Evolutionary conservation across 1,140 invertebrate species (phyloP).

Genomic region (Euschistus heros): DNA sequence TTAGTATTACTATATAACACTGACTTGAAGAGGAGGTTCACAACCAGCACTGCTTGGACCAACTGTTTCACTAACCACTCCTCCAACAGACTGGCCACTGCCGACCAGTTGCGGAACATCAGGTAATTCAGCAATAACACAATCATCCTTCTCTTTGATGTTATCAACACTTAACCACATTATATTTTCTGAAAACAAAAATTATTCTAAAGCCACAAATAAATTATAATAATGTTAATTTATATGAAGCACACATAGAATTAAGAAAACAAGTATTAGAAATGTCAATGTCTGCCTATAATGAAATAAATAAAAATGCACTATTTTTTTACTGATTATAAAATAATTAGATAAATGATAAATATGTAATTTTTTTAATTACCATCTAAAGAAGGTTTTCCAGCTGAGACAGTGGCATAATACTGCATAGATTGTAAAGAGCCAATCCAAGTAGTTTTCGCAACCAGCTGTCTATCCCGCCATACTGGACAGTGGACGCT

Average conservation of each 20-base stretch:
- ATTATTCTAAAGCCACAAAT: not conserved
- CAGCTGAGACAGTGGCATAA: conserved; percentile 86
- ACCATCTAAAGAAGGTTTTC: conserved; percentile 53
- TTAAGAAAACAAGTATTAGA: too few relatives aligned
- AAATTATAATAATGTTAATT: not conserved
- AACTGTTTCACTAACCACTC: conserved; percentile 84
- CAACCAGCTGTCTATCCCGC: conserved; percentile 75
- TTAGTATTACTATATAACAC: not conserved
- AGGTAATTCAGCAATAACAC: conserved; percentile 60
- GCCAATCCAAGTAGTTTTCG: conserved; percentile 92
- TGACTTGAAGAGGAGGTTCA: conserved; percentile 39
- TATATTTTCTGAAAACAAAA: conserved; percentile 60
- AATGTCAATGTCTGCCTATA: too few relatives aligned
- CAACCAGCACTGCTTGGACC: conserved; percentile 58
- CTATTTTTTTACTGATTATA: not conserved
- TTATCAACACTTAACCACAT: conserved; percentile 91
- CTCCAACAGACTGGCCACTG: conserved; percentile 91
- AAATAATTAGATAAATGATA: not conserved
- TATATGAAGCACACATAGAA: too few relatives aligned
- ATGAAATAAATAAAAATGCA: too few relatives aligned
- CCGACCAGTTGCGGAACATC: conserved; percentile 84
- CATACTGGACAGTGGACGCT: conserved; percentile 83
- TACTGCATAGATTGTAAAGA: conserved; percentile 97
- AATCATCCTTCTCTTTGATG: conserved; percentile 65
- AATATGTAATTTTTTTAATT: conserved; percentile 5